Evolutionary conservation across 2,888 invertebrate species (phyloP), one percentile per base, ranked within the genome.

Genomic region (Leptinotarsa haldemani): DNA sequence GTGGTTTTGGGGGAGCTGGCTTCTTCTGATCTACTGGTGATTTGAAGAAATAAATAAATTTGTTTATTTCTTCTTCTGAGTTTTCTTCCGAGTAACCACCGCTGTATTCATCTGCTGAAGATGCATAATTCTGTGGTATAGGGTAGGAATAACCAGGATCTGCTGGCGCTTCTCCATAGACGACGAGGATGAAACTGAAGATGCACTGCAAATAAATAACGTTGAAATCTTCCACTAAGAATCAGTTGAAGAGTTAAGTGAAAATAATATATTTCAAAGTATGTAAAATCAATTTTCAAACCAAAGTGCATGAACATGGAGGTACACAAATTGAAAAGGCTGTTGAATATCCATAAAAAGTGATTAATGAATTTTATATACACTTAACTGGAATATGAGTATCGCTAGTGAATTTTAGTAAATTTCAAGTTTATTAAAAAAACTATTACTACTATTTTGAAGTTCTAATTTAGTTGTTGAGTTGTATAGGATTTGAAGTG

Each of bases 1-100:
- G 20, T 5, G 50, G 63, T 40, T 30, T 58, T 20, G 65, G 30
- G 22, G 58, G 50, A 20, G 56, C n/a, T 15, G 52, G 64, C 47
- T 69, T 61, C 13, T 52, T 67, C 15, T 30, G 40, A 3, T 70
- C 66, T 47, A 40, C 58, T 5, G 70, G 70, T 20, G 74, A 53
- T 47, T 70, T 70, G 61, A 65, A 74, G 66, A 74, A 74, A 66
- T 74, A 74, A n/a, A 74, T 40, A 61, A 53, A 56, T 53, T 52
- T 70, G 70, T 64, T 71, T 18, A 71, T 53, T 9, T 69, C 69
- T 61, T 61, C 40, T 12, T 12, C 16, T 16, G 61, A 30, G 22
- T 18, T 71, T 50, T 65, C 47, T 48, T 66, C 52, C 20, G 47
- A 22, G 12, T 13, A n/a, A 18, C n/a, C 40, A 30, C n/a, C 40